phyloP scores from a whole-genome alignment of 30 jellyfish, hydroid and myxozoan genomes.

The Hydractinia symbiolongicarpus region DNA sequence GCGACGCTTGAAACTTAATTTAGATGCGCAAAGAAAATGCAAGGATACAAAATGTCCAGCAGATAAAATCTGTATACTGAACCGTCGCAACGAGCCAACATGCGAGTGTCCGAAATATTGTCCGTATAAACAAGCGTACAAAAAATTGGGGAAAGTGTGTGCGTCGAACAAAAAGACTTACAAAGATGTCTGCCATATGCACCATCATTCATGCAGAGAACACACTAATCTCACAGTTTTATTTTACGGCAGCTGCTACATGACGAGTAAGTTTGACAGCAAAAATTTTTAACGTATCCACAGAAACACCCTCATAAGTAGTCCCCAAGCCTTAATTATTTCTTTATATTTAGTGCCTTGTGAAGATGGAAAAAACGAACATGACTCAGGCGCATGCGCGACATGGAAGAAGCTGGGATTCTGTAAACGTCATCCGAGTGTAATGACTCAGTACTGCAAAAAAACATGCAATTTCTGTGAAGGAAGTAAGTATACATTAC shows the following conservation, averaged over 20 bases:
- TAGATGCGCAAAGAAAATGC: conserved; percentile 16
- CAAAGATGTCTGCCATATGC: conserved; percentile 31
- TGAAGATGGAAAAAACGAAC: conserved; percentile 31
- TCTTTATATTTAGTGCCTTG: conserved; percentile 6
- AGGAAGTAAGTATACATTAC: conserved; percentile 4
- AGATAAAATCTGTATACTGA: conserved; percentile 9
- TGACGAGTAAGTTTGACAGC: not conserved
- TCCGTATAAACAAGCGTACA: conserved; percentile 21
- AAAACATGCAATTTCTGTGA: conserved; percentile 58
- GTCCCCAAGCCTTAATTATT: too few relatives aligned
- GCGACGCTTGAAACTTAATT: not conserved
- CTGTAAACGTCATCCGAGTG: conserved; percentile 14
- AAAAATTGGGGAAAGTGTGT: conserved; percentile 20
- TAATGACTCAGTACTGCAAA: conserved; percentile 46
- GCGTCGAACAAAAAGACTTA: conserved; percentile 31
- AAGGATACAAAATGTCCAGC: conserved; percentile 13
- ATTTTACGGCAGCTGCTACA: conserved; percentile 22
- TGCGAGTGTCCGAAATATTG: conserved; percentile 29
- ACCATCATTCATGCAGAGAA: conserved; percentile 28
- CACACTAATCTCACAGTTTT: conserved; percentile 6
- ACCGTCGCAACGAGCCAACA: conserved; percentile 3
- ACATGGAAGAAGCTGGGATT: conserved; percentile 34
- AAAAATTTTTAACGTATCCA: not conserved
- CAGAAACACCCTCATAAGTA: too few relatives aligned
- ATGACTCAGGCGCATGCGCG: conserved; percentile 19